Evolutionary conservation across 2,113 vertebrate genomes (phyloP), one percentile per base, ranked within the genome.

Genomic region (Indicator maculatus): DNA sequence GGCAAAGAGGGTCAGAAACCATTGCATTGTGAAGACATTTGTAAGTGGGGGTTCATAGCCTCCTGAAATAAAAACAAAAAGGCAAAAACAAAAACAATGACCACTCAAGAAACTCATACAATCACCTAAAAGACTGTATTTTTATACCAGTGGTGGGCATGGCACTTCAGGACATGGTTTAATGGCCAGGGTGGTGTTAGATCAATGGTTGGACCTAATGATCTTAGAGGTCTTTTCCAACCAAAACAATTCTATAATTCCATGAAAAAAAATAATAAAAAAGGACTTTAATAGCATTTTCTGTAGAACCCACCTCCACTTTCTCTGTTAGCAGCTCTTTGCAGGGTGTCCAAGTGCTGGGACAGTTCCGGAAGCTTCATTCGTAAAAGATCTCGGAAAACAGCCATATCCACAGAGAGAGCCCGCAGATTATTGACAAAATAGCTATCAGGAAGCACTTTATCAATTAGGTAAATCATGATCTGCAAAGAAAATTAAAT

Each of bases 1-100:
- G 73, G 99, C 99, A 78, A 99, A 99, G 87, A 99, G 98, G n/a
- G 99, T 99, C 86, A 99, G 98, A 97, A 99, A 99, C 99, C 99
- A 99, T 95, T 99, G 99, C 99, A 99, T 99, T 7, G 99, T 99
- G 98, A 99, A 99, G 65, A 99, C 99, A 63, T 99, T 99, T 83
- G 99, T 99, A 52, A 99, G 98, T 1, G 99, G 99, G 31, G 99
- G 99, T 95, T 99, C 99, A 3, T 99, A 99, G 91, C 98, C 99
- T 76, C 99, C 99, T 99, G 98, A 44, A 98, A 96, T 98, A 96
- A 94, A 39, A 83, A 31, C 28, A 63, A n/a, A 55, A 26, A 18
- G 41, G 2, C 12, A 59, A 74, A 36, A 60, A 64, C 47, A 50
- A 50, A 50, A 50, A 21, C 47, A 52, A 52, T 13, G 12, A 52